Percentiles rank a stretch among this genome's conserved stretches.
Evolutionary conservation across 2,797 vertebrate species (phyloP).

Genomic region (Florisuga fusca): DNA sequence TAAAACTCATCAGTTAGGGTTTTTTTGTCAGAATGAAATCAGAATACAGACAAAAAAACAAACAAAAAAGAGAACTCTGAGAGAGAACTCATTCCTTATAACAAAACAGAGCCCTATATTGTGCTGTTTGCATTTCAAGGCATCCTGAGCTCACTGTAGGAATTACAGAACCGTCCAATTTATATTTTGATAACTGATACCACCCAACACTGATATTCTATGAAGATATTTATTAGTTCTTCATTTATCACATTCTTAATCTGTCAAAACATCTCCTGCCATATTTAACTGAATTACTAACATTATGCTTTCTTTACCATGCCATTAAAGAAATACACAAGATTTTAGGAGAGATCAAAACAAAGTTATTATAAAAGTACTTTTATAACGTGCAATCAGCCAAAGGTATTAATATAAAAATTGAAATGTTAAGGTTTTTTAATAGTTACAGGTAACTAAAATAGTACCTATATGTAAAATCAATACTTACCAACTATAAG

Average conservation of each 20-base stretch:
- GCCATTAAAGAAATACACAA: background rate
- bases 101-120: background rate
- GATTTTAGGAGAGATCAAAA: background rate
- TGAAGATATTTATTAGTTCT: background rate
- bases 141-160: background rate
- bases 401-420: background rate
- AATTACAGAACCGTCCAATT: background rate
- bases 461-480: background rate
- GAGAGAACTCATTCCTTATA: background rate
- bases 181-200: too few species aligned
- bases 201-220: background rate
- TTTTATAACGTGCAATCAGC: background rate
- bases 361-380: background rate
- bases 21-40: background rate
- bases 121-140: background rate
- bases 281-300: background rate
- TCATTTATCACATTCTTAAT: background rate
- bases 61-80: background rate
- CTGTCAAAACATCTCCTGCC: background rate
- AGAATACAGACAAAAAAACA: background rate
- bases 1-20: background rate
- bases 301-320: background rate
- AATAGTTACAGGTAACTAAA: background rate
- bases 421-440: background rate
- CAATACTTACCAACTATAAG: background rate